Evolutionary conservation across 1,140 invertebrate genomes (phyloP).

Genomic region (Acromyrmex charruanus): DNA sequence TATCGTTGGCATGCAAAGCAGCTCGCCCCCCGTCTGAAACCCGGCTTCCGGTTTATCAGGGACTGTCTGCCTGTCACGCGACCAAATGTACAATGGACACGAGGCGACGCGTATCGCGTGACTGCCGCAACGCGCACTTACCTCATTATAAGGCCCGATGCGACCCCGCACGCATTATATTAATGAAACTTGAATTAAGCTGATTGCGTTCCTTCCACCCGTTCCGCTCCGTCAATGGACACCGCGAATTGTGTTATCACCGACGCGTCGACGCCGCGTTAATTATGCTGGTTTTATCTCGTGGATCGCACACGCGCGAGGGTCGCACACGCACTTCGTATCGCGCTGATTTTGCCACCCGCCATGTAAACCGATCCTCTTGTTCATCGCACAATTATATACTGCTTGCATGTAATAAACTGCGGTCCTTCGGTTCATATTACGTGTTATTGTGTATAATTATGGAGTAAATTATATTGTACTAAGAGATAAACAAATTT

Average conservation of each 20-base stretch:
- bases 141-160: conserved; percentile 74
- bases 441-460: not conserved
- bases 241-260: conserved; percentile 52
- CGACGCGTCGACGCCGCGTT: conserved; percentile 45
- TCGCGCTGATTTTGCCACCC: conserved; percentile 14
- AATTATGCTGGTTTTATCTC: conserved; percentile 70
- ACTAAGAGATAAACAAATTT: not conserved
- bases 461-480: conserved; percentile 16
- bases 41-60: conserved; percentile 72
- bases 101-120: conserved; percentile 70
- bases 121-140: conserved; percentile 72
- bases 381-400: conserved; percentile 39
- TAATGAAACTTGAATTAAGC: conserved; percentile 79
- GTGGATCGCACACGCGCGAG: conserved; percentile 2
- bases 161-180: conserved; percentile 74
- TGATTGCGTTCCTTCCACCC: conserved; percentile 71
- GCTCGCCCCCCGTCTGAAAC: conserved; percentile 64
- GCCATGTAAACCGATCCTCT: conserved; percentile 9
- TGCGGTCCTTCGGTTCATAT: conserved; percentile 1
- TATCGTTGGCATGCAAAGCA: conserved; percentile 80
- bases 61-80: conserved; percentile 73
- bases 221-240: conserved; percentile 63
- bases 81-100: conserved; percentile 70
- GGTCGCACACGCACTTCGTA: not conserved
- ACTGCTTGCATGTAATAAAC: not conserved